Percentiles rank a stretch among this genome's conserved stretches.
Conservation (phyloP, 1,140 invertebrate species). For the Leucophenga varia region DNA sequence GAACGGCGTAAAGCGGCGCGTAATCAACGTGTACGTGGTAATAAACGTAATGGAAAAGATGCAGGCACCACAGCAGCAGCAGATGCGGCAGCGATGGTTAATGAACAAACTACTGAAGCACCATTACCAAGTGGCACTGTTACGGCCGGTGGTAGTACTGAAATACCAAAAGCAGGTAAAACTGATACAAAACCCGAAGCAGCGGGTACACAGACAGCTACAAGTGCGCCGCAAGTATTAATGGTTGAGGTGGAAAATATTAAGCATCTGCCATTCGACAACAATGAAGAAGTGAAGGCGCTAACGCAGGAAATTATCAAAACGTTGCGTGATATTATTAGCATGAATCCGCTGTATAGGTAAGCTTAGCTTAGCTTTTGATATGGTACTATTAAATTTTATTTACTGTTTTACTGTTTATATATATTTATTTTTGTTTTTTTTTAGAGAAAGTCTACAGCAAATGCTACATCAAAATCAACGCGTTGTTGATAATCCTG, state of each 20-base stretch:
- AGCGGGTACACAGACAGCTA: slow-evolving; percentile 12
- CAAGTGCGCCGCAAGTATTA: slow-evolving; percentile 63
- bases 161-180: not conserved
- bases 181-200: not conserved
- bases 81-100: slow-evolving; percentile 21
- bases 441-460: slow-evolving; percentile 74
- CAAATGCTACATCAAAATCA: slow-evolving; percentile 96
- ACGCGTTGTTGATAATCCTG: slow-evolving; percentile 96
- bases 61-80: not conserved
- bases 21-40: slow-evolving; percentile 58
- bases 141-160: not conserved
- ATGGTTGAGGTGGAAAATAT: slow-evolving; percentile 97
- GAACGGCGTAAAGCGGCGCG: slow-evolving; percentile 33
- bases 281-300: slow-evolving; percentile 95
- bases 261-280: slow-evolving; percentile 83
- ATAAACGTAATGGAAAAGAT: not conserved
- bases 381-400: slow-evolving; percentile 1
- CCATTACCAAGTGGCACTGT: slow-evolving; percentile 26
- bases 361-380: slow-evolving; percentile 26
- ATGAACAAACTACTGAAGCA: slow-evolving; percentile 7
- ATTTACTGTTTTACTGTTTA: too few species aligned
- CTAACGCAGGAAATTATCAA: slow-evolving; percentile 96
- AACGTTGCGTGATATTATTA: slow-evolving; percentile 95
- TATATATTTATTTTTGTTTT: slow-evolving; percentile 1
- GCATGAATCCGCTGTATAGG: slow-evolving; percentile 90